Base-by-base conservation (phyloP, 2,797 vertebrate species). In the Siniperca scherzeri region DNA sequence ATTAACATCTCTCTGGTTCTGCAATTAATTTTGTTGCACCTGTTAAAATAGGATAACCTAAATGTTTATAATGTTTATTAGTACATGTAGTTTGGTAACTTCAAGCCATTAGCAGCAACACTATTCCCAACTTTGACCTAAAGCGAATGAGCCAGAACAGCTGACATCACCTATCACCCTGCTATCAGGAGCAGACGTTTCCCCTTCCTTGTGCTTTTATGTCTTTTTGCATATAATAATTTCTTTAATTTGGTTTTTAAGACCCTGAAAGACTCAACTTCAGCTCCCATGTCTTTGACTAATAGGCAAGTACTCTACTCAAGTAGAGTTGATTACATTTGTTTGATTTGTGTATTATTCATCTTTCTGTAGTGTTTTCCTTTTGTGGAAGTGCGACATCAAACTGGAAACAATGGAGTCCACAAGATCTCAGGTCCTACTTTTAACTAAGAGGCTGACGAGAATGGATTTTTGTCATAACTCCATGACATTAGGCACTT, bases 401-500 rank as follows among this genome's bases (percentile, higher is more conserved):
- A 42, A 60, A 11, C 12, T 27, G 25, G 7, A 73, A 3, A 30
- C 6, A 8, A 14, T 36, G 6, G 30, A 61, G 61, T 36, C 52
- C 14, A 36, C 21, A 52, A 55, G 74, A 75, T 68, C 73, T 64
- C 27, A 67, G 21, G 5, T 55, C 40, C 7, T 55, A 27, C 22
- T 68, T 59, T 38, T 50, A 66, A 60, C 17, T 21, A 2, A 22
- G 42, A 8, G 6, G 3, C 6, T 16, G 10, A 70, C 22, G 12
- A 60, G 8, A 38, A 36, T 53, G 70, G 64, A 59, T 75, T 83
- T 84, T 52, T 48, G 12, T 64, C 4, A 19, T 65, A 17, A 65
- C 38, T 73, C 44, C 21, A 25, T 46, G n/a, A 61, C 14, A 57
- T n/a, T 11, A 52, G 1, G 11, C 4, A 25, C 7, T 0, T 74